Percentiles rank a stretch among this genome's conserved stretches.
These are phyloP conservation scores for Diadema setosum DNA, from an alignment of 35 echinoderm and acorn worm genomes.

Conservation along the genomic window DNA sequence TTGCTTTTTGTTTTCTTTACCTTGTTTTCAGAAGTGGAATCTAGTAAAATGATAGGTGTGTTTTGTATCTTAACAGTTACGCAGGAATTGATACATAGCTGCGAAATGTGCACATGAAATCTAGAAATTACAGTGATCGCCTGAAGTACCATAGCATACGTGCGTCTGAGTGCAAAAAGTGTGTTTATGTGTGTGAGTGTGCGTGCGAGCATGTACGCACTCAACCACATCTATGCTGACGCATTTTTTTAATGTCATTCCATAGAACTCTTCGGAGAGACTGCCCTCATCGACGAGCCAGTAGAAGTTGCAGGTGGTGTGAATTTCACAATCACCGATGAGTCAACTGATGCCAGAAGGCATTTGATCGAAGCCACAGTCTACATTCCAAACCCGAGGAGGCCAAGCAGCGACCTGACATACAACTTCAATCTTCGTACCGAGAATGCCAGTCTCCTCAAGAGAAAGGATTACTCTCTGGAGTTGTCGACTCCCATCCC, in stretches of 20 bases:
- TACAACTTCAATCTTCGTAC: neutral
- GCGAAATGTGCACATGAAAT: too few relatives aligned
- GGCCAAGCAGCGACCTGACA: neutral
- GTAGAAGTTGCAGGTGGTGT: neutral
- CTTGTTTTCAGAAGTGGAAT: too few relatives aligned
- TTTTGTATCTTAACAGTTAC: too few relatives aligned
- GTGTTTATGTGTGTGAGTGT: too few relatives aligned
- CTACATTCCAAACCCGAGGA: neutral
- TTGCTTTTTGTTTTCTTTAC: too few relatives aligned
- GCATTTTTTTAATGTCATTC: neutral
- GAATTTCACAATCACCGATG: neutral
- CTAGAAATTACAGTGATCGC: too few relatives aligned
- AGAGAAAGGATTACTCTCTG: neutral
- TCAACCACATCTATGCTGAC: neutral
- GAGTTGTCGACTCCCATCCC: neutral
- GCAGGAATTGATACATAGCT: too few relatives aligned
- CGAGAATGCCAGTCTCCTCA: neutral
- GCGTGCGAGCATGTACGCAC: too few relatives aligned
- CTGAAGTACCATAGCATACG: too few relatives aligned
- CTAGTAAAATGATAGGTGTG: too few relatives aligned
- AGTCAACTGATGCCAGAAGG: neutral
- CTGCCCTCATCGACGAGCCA: conserved; percentile 2
- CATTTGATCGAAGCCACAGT: neutral
- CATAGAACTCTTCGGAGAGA: neutral
- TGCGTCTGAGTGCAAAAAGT: too few relatives aligned